phyloP scores from a whole-genome alignment of 2,797 vertebrate genomes.

The Poecile montanus region DNA sequence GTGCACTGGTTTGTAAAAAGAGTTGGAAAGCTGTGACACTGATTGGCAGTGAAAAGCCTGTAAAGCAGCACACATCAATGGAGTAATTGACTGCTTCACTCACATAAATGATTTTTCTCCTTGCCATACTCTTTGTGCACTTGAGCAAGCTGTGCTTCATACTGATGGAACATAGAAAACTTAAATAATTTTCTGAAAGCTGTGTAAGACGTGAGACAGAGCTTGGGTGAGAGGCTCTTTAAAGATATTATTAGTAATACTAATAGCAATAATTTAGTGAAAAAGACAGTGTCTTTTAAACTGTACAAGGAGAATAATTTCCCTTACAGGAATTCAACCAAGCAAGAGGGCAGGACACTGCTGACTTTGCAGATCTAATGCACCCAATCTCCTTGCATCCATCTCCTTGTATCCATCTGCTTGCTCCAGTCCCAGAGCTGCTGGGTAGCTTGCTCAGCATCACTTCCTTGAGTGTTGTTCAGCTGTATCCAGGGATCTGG shows the following conservation, averaged over 20 bases:
- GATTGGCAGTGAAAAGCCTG: conserved; percentile 43
- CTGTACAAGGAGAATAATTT: neutral
- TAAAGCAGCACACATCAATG: neutral
- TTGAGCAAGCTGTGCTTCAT: neutral
- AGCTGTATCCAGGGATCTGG: neutral
- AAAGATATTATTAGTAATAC: neutral
- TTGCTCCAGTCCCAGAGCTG: neutral
- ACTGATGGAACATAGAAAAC: neutral
- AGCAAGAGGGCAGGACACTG: neutral
- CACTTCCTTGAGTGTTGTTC: neutral
- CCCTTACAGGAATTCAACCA: neutral
- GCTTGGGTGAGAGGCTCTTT: neutral
- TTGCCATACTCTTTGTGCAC: neutral
- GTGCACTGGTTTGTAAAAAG: neutral
- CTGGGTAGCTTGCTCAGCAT: neutral
- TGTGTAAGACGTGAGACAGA: neutral
- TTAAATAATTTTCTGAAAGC: neutral
- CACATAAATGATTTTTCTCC: neutral
- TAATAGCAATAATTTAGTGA: neutral
- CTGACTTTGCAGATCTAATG: neutral
- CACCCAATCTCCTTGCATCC: neutral
- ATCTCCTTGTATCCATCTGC: neutral
- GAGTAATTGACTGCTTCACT: neutral
- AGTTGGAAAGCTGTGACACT: conserved; percentile 6
- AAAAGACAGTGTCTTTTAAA: neutral